These are phyloP conservation scores for Trichechus manatus DNA, from an alignment of 2,113 vertebrate genomes.

Conservation along the genomic window DNA sequence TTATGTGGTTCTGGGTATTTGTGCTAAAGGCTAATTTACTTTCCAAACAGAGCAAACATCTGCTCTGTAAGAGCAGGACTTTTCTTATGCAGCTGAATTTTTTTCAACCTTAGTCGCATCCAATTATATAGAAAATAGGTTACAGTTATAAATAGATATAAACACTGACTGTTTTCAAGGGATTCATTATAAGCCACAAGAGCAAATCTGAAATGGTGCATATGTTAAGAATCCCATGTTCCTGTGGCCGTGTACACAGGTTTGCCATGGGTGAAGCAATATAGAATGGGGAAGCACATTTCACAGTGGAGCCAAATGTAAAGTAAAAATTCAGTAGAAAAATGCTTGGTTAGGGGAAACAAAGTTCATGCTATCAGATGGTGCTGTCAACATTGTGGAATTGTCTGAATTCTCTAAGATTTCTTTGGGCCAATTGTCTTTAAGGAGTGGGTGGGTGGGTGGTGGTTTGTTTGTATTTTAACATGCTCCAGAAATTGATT, in stretches of 20 bases:
- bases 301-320: constrained; percentile 8
- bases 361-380: constrained; percentile 73
- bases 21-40: constrained; percentile 74
- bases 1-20: constrained; percentile 60
- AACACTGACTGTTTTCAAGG: constrained; percentile 68
- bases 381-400: constrained; percentile 72
- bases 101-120: constrained; percentile 62
- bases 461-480: constrained; percentile 78
- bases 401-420: constrained; percentile 72
- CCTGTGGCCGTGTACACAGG: constrained; percentile 28
- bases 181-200: constrained; percentile 65
- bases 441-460: constrained; percentile 68
- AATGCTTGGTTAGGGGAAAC: constrained; percentile 71
- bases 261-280: constrained; percentile 51
- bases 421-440: constrained; percentile 70
- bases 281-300: not conserved
- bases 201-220: constrained; percentile 51
- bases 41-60: constrained; percentile 70
- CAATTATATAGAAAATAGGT: constrained; percentile 79
- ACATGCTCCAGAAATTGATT: constrained; percentile 81
- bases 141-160: constrained; percentile 78
- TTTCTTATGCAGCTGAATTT: constrained; percentile 70
- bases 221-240: not conserved
- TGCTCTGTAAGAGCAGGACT: constrained; percentile 59
- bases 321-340: constrained; percentile 65